A percentile compares a stretch with the other conserved stretches of the same genome.
These are phyloP conservation scores for Ricordea florida DNA, from an alignment of 92 coral and sea anemone species.

Conservation along the genomic window DNA sequence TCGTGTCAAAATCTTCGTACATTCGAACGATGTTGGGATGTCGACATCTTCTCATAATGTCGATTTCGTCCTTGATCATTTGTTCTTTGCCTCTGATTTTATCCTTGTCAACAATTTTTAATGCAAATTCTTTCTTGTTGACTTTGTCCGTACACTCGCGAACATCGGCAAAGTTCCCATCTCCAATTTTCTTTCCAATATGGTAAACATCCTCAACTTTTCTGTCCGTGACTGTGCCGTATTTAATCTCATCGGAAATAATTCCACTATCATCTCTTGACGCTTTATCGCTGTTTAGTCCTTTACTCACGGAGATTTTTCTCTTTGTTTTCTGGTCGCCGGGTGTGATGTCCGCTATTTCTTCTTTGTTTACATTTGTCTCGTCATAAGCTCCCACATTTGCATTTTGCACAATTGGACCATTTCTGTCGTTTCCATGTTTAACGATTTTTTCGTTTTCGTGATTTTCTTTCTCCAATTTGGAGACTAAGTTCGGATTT, in stretches of 20 bases:
- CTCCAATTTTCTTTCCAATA: slow-evolving; percentile 92
- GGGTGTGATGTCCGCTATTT: not conserved
- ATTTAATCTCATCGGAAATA: slow-evolving; percentile 53
- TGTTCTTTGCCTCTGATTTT: slow-evolving; percentile 91
- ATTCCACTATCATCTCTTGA: slow-evolving; percentile 40
- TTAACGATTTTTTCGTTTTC: not conserved
- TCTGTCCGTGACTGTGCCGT: slow-evolving; percentile 70
- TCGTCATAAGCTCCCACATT: not conserved
- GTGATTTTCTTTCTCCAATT: slow-evolving; percentile 20
- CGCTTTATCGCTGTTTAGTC: not conserved
- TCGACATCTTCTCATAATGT: slow-evolving; percentile 87
- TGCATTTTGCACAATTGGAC: not conserved
- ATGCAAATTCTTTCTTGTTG: slow-evolving; percentile 80
- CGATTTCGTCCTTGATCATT: slow-evolving; percentile 93
- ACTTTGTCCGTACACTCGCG: slow-evolving; percentile 81
- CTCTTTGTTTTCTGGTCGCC: slow-evolving; percentile 12
- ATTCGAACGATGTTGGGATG: slow-evolving; percentile 90
- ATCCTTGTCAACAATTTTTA: slow-evolving; percentile 90
- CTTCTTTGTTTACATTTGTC: not conserved
- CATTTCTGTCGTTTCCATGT: not conserved
- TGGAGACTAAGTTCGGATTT: slow-evolving; percentile 54
- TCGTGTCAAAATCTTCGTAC: slow-evolving; percentile 83
- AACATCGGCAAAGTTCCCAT: slow-evolving; percentile 96
- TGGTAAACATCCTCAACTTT: slow-evolving; percentile 86
- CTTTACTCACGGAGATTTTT: slow-evolving; percentile 27